These are phyloP conservation scores for Papilio xuthus DNA, from an alignment of 1,140 invertebrate genomes.

Conservation along the genomic window DNA sequence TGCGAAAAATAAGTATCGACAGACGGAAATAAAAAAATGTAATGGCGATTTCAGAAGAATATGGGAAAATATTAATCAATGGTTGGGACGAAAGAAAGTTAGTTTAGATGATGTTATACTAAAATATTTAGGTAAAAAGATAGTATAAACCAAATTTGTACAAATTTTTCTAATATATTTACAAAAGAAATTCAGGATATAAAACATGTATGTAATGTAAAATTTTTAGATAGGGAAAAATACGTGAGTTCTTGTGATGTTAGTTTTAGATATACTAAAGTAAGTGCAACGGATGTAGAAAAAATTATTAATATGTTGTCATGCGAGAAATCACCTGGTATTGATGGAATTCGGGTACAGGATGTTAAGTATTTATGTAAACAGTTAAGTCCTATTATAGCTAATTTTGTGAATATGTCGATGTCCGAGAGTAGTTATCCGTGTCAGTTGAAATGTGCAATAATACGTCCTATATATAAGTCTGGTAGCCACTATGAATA, in stretches of 20 bases:
- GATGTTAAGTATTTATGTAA: conserved; percentile 38
- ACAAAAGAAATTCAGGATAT: not conserved
- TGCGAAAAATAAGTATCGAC: conserved; percentile 43
- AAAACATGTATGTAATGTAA: too few relatives aligned
- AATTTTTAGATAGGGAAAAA: conserved; percentile 26
- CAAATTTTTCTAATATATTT: conserved; percentile 39
- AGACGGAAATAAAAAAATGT: conserved; percentile 41
- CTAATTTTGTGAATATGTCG: conserved; percentile 40
- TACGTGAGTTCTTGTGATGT: conserved; percentile 39
- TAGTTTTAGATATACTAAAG: conserved; percentile 42
- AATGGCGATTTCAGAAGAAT: conserved; percentile 49
- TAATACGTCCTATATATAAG: conserved; percentile 47
- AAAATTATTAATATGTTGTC: too few relatives aligned
- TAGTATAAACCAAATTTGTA: conserved; percentile 40
- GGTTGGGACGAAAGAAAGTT: conserved; percentile 42
- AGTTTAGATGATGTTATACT: conserved; percentile 44
- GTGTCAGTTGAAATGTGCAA: conserved; percentile 41
- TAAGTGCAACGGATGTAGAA: too few relatives aligned
- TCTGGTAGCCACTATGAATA: conserved; percentile 43
- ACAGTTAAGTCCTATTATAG: not conserved
- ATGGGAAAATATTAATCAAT: conserved; percentile 46
- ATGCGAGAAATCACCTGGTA: conserved; percentile 37
- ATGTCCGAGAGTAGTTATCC: conserved; percentile 40
- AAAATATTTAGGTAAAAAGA: conserved; percentile 45
- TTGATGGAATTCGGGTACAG: conserved; percentile 38